phyloP scores from a whole-genome alignment of 2,888 invertebrate species.

The Danaus chrysippus region DNA sequence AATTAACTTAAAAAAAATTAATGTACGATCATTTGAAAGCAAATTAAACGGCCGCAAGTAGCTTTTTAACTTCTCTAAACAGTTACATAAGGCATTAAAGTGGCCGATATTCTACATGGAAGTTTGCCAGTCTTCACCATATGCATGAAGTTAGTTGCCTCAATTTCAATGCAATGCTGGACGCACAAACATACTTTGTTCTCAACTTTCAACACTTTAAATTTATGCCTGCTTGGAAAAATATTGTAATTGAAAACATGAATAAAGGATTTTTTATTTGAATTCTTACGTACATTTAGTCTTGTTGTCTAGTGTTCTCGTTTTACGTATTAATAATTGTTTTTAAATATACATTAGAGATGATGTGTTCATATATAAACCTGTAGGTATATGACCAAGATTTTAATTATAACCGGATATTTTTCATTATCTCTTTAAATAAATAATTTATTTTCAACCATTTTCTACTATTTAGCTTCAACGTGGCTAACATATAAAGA shows the following conservation, averaged over 20 bases:
- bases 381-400: too few species aligned
- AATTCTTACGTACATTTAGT: too few species aligned
- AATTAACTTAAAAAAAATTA: not conserved
- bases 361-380: too few species aligned
- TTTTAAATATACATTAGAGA: too few species aligned
- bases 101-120: slow-evolving; percentile 48
- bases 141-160: slow-evolving; percentile 24
- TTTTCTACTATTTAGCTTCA: too few species aligned
- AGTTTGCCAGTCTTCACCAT: slow-evolving; percentile 48
- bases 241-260: slow-evolving; percentile 16
- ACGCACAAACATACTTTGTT: slow-evolving; percentile 23
- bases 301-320: too few species aligned
- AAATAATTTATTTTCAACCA: too few species aligned
- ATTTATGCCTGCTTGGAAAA: slow-evolving; percentile 6
- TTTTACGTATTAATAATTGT: too few species aligned
- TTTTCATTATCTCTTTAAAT: too few species aligned
- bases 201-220: slow-evolving; percentile 19
- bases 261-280: slow-evolving; percentile 3
- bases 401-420: too few species aligned
- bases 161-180: slow-evolving; percentile 29
- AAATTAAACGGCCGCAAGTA: not conserved
- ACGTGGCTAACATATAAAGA: too few species aligned
- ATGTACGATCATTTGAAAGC: not conserved
- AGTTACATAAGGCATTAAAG: slow-evolving; percentile 21
- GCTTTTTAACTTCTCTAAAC: slow-evolving; percentile 24